Conservation (phyloP, 1,140 invertebrate genomes). For the Drosophila bipectinata region DNA sequence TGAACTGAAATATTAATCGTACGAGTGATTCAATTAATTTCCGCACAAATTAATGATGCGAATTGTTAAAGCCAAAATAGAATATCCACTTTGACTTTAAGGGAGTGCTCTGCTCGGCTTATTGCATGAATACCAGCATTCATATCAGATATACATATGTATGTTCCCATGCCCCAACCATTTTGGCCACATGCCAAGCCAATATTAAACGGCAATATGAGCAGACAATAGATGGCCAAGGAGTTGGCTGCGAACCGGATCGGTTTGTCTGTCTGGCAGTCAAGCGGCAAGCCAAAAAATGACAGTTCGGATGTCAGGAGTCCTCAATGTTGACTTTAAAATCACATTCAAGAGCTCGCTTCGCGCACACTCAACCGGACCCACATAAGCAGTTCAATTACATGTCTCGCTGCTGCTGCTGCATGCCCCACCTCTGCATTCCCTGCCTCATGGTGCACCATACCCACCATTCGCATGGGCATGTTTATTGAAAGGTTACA, state of each 20-base stretch:
- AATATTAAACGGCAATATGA: constrained; percentile 64
- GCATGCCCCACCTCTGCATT: constrained; percentile 8
- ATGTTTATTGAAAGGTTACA: constrained; percentile 67
- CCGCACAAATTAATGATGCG: constrained; percentile 28
- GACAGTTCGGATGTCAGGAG: constrained; percentile 74
- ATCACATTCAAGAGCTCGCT: constrained; percentile 64
- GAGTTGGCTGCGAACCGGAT: constrained; percentile 13
- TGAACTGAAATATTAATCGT: constrained; percentile 28
- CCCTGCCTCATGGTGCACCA: constrained; percentile 9
- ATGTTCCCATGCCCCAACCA: background rate
- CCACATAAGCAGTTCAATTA: constrained; percentile 62
- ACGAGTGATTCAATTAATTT: constrained; percentile 34
- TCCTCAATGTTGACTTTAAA: constrained; percentile 75
- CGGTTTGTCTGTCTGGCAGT: constrained; percentile 43
- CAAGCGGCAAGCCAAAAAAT: constrained; percentile 73
- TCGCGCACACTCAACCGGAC: constrained; percentile 30
- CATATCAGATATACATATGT: constrained; percentile 21
- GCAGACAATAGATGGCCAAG: constrained; percentile 45
- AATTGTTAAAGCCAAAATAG: constrained; percentile 3
- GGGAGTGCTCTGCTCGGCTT: background rate
- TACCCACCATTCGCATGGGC: constrained; percentile 9
- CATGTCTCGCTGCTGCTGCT: constrained; percentile 42
- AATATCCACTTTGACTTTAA: constrained; percentile 18
- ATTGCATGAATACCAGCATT: constrained; percentile 37
- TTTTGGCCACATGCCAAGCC: constrained; percentile 55